Evolutionary conservation across 2,888 invertebrate genomes (phyloP).

Genomic region (Leucania comma): DNA sequence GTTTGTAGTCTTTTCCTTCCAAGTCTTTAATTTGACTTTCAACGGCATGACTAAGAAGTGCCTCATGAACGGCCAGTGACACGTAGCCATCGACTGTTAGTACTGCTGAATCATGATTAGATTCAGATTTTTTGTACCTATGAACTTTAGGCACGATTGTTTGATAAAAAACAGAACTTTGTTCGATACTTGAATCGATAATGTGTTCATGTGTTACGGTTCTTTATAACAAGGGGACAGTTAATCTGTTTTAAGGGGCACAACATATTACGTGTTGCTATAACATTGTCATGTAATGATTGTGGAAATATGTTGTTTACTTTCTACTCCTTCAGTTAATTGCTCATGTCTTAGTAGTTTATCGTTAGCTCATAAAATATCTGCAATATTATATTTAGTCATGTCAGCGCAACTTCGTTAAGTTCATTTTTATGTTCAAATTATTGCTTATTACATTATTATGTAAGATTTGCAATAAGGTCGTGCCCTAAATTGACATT

Average conservation of each 20-base stretch:
- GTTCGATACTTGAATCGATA: conserved; percentile 13
- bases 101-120: conserved; percentile 49
- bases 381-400: conserved; percentile 9
- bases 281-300: conserved; percentile 22
- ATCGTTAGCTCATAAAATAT: conserved; percentile 1
- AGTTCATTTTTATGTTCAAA: conserved; percentile 2
- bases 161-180: conserved; percentile 30
- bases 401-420: conserved; percentile 7
- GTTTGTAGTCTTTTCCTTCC: conserved; percentile 7
- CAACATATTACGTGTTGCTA: conserved; percentile 22
- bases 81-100: conserved; percentile 27
- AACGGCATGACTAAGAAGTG: conserved; percentile 25
- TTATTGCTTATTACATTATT: conserved; percentile 11
- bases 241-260: conserved; percentile 21
- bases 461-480: conserved; percentile 38
- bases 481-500: conserved; percentile 41
- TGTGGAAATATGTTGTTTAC: conserved; percentile 38
- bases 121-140: conserved; percentile 47
- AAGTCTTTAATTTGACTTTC: conserved; percentile 32
- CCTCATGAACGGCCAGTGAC: conserved; percentile 43
- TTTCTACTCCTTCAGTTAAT: conserved; percentile 45
- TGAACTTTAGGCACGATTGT: conserved; percentile 16
- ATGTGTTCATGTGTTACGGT: conserved; percentile 21
- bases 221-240: conserved; percentile 13
- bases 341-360: conserved; percentile 26